Conservation (phyloP, 1,140 invertebrate species). For the Platyura marginata region DNA sequence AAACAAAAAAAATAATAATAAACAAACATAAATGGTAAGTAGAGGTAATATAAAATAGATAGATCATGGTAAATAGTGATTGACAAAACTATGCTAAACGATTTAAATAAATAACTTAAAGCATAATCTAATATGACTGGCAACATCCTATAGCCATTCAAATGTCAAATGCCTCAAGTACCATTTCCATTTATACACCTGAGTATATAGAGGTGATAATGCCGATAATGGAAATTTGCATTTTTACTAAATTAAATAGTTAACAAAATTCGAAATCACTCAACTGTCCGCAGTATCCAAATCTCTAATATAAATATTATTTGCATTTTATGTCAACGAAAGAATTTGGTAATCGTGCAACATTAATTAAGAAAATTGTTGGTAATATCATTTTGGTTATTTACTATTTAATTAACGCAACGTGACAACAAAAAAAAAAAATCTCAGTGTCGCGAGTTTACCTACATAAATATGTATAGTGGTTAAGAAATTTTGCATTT, state of each 20-base stretch:
- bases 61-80: not conserved
- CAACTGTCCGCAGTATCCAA: not conserved
- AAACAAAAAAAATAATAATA: constrained; percentile 11
- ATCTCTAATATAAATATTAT: not conserved
- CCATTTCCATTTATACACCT: not conserved
- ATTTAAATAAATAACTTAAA: not conserved
- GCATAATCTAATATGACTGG: not conserved
- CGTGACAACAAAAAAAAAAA: too few species aligned
- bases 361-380: not conserved
- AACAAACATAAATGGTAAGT: not conserved
- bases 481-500: too few species aligned
- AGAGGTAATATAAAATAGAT: not conserved
- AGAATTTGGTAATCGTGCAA: not conserved
- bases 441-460: too few species aligned
- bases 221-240: not conserved
- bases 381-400: too few species aligned
- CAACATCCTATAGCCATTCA: not conserved
- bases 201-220: not conserved
- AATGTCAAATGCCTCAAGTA: not conserved
- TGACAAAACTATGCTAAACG: not conserved
- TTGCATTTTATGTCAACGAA: not conserved
- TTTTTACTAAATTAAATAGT: not conserved
- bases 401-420: too few species aligned
- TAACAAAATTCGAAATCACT: not conserved
- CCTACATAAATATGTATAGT: too few species aligned